Evolutionary conservation across 1,140 invertebrate genomes (phyloP), one percentile per base, ranked within the genome.

Genomic region (Trichoplusia ni): DNA sequence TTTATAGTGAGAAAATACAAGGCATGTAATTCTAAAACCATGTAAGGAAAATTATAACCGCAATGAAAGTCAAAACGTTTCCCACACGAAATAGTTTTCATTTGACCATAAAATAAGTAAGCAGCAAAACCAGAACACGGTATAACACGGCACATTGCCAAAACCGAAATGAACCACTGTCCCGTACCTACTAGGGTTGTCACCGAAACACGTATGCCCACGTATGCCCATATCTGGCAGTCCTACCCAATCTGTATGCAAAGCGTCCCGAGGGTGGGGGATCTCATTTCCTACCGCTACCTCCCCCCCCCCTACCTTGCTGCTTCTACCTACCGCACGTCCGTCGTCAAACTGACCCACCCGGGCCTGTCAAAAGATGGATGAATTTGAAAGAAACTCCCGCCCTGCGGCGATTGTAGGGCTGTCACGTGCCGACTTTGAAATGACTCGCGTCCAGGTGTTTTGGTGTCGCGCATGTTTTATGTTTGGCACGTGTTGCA

Each of bases 221-320:
- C 38, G 38, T 60, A 60, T 62, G 46, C 21, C n/a, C 3, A 18
- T 23, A 44, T 31, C 35, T 11, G 29, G 19, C 37, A 18, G 47
- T 44, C 64, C 47, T 14, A 56, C 58, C 46, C 58, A 67, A 61
- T 67, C 64, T 67, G 64, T 67, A 67, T 67, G 64, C 64, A 60
- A 67, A 67, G 56, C 58, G 38, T 61, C 47, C 64, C 58, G 11
- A 40, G 31, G 38, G 60, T 33, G 5, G 14, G 46, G 16, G 46
- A 47, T 60, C 42, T 60, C 56, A 60, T 60, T 60, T 60, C 56
- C 56, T 60, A 23, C 40, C 40, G 29, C 56, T 29, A 7, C 7
- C 16, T 31, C 6, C 4, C 19, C 25, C 23, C 38, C 38, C 21
- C 51, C 11, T 11, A 38, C 37, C 37, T 14, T 2, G 13, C 37